A percentile compares a stretch with the other conserved stretches of the same genome.
Conservation (phyloP, 2,113 vertebrate genomes). For the Notothenia rossii region DNA sequence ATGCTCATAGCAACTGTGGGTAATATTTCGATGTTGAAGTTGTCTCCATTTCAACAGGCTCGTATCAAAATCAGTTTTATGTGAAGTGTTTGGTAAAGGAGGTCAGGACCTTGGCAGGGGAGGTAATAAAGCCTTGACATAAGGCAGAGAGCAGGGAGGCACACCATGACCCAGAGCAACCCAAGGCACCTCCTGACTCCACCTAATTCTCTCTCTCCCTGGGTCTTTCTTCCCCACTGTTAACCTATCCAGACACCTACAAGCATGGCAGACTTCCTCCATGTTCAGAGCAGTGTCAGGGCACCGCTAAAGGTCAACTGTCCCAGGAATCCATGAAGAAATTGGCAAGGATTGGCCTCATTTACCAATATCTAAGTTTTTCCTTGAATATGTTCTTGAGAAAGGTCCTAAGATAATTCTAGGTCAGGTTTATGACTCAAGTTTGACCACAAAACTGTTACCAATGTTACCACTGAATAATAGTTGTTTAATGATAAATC, state of each 20-base stretch:
- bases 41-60: conserved; percentile 14
- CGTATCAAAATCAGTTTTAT: conserved; percentile 21
- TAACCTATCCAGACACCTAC: conserved; percentile 66
- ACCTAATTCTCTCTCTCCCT: conserved; percentile 66
- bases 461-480: too few species aligned
- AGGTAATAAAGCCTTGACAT: conserved; percentile 74
- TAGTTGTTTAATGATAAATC: too few species aligned
- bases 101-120: conserved; percentile 75
- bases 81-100: conserved; percentile 19
- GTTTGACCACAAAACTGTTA: too few species aligned
- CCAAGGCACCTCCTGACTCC: conserved; percentile 60
- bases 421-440: too few species aligned
- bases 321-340: conserved; percentile 6
- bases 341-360: not conserved
- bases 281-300: conserved; percentile 60
- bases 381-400: too few species aligned
- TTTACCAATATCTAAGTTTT: too few species aligned
- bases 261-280: conserved; percentile 59
- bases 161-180: conserved; percentile 51
- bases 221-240: conserved; percentile 58
- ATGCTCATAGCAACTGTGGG: not conserved
- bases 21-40: not conserved
- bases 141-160: conserved; percentile 73
- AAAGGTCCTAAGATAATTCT: too few species aligned
- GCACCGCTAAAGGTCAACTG: conserved; percentile 70